phyloP scores from a whole-genome alignment of 2,113 vertebrate genomes.

The Centropristis striata region DNA sequence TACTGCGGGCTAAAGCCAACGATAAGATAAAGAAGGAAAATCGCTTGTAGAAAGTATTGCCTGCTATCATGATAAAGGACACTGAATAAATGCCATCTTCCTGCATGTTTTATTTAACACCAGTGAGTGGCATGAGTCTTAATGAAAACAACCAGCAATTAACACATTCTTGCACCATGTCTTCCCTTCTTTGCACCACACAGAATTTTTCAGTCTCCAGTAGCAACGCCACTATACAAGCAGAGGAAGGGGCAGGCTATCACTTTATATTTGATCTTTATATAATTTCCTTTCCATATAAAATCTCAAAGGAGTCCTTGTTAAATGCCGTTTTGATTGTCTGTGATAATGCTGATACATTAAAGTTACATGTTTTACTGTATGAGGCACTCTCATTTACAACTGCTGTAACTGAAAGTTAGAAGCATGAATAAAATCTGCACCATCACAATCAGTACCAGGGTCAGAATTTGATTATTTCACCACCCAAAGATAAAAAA shows the following conservation, averaged over 20 bases:
- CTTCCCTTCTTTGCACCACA: background rate
- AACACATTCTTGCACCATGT: background rate
- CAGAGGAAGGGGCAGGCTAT: no score
- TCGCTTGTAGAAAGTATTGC: no score
- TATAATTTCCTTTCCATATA: background rate
- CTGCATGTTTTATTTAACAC: background rate
- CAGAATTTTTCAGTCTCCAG: background rate
- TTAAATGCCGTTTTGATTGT: background rate
- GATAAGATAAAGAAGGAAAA: background rate
- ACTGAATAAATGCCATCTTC: background rate
- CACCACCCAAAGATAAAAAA: background rate
- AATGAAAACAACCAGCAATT: background rate
- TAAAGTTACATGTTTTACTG: background rate
- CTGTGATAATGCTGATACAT: background rate
- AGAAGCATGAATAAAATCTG: no score
- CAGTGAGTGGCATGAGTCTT: no score
- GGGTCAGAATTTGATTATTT: background rate
- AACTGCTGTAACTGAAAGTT: no score
- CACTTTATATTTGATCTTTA: constrained; percentile 1
- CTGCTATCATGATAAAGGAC: background rate
- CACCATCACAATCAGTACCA: no score
- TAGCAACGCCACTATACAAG: background rate
- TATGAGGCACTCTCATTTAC: no score
- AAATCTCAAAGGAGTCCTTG: background rate
- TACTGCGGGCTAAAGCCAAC: background rate